These are phyloP conservation scores for Perdita meconis DNA, from an alignment of 2,888 invertebrate species.

Conservation along the genomic window DNA sequence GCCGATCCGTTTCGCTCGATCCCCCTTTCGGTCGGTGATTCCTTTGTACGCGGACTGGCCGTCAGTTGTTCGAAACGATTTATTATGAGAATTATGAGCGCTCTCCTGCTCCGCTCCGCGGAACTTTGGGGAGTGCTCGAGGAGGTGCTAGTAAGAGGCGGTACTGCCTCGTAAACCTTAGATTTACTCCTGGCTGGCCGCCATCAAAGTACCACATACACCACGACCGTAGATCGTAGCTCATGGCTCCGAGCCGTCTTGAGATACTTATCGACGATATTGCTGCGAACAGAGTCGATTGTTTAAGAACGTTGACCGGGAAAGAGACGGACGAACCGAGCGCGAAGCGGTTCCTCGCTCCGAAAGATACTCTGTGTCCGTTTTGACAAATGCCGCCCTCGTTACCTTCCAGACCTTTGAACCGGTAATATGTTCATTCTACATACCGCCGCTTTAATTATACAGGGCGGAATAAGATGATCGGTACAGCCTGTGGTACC, in stretches of 20 bases:
- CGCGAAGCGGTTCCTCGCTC: background rate
- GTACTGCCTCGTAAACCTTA: slow-evolving; percentile 84
- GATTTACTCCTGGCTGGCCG: slow-evolving; percentile 84
- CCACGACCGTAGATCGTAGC: slow-evolving; percentile 71
- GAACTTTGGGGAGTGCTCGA: slow-evolving; percentile 82
- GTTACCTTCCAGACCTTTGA: background rate
- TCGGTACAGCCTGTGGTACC: too few relatives aligned
- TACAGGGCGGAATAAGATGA: too few relatives aligned
- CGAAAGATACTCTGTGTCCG: background rate
- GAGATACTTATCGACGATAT: slow-evolving; percentile 82
- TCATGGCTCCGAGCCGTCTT: slow-evolving; percentile 73
- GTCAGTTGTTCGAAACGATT: slow-evolving; percentile 79
- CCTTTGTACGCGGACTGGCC: slow-evolving; percentile 68
- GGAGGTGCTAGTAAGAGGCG: slow-evolving; percentile 85
- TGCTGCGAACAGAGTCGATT: slow-evolving; percentile 71
- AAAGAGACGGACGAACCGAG: slow-evolving; percentile 17
- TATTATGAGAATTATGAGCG: slow-evolving; percentile 83
- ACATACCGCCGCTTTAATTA: too few relatives aligned
- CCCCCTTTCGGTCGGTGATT: slow-evolving; percentile 63
- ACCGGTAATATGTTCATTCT: too few relatives aligned
- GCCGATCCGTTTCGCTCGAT: slow-evolving; percentile 43
- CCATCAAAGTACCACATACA: slow-evolving; percentile 82
- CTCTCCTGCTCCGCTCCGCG: slow-evolving; percentile 66
- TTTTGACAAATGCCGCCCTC: background rate
- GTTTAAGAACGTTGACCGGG: slow-evolving; percentile 55